phyloP scores from a whole-genome alignment of 23 tunicate species.

The Ascidia mentula region DNA sequence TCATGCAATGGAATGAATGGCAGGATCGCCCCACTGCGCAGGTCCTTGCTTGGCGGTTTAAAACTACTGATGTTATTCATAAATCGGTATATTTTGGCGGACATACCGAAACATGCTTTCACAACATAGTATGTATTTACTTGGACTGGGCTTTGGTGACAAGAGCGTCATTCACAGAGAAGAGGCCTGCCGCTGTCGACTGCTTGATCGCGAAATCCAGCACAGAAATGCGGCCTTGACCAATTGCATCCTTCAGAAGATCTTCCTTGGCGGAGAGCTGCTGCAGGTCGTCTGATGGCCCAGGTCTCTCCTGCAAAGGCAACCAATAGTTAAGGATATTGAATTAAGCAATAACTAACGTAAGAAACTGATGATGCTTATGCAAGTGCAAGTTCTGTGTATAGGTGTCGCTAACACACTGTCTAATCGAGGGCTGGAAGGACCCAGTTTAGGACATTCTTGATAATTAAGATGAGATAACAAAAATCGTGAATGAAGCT shows the following conservation, averaged over 20 bases:
- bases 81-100: background rate
- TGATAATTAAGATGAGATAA: too few relatives aligned
- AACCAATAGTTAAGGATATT: too few relatives aligned
- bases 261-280: conserved; percentile 40
- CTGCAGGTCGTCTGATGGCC: background rate
- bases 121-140: conserved; percentile 15
- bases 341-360: too few relatives aligned
- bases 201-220: conserved; percentile 65
- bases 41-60: background rate
- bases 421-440: too few relatives aligned
- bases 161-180: conserved; percentile 24
- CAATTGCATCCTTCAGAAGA: conserved; percentile 53
- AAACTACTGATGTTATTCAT: background rate
- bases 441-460: too few relatives aligned
- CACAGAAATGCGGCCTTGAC: conserved; percentile 42
- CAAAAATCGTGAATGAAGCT: too few relatives aligned
- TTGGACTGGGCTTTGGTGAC: conserved; percentile 41
- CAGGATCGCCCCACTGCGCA: too few relatives aligned
- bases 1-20: too few relatives aligned
- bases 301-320: background rate
- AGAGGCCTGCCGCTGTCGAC: conserved; percentile 22
- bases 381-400: too few relatives aligned
- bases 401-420: too few relatives aligned
- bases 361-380: too few relatives aligned
- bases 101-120: background rate